phyloP scores from a whole-genome alignment of 1,140 invertebrate genomes.

The Caenorhabditis remanei region DNA sequence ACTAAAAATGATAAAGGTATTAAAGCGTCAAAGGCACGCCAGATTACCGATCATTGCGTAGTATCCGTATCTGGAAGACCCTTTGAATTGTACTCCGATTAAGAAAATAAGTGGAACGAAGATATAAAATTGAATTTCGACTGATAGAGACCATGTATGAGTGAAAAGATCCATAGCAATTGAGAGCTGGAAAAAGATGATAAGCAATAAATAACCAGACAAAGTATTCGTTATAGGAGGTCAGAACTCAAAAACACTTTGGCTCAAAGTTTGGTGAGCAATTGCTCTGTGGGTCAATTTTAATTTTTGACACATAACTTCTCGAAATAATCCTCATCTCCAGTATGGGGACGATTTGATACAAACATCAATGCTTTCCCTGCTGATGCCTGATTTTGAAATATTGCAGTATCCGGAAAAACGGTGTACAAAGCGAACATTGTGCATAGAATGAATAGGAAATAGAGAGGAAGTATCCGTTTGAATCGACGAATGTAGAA shows the following conservation, averaged over 20 bases:
- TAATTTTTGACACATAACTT: background rate
- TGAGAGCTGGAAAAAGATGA: background rate
- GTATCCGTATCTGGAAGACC: background rate
- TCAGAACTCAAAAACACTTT: too few relatives aligned
- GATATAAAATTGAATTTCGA: slow-evolving; percentile 25
- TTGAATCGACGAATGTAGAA: slow-evolving; percentile 28
- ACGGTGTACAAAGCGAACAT: background rate
- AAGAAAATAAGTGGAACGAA: slow-evolving; percentile 12
- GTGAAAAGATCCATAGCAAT: slow-evolving; percentile 9
- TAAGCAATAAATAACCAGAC: too few relatives aligned
- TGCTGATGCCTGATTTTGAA: background rate
- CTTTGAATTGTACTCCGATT: background rate
- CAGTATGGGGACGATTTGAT: background rate
- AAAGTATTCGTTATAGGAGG: too few relatives aligned
- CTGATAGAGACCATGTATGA: slow-evolving; percentile 15
- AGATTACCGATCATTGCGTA: background rate
- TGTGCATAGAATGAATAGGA: background rate
- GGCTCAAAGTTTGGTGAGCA: too few relatives aligned
- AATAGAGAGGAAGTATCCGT: slow-evolving; percentile 16
- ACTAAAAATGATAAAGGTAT: background rate
- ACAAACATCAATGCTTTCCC: background rate
- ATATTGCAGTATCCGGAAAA: background rate
- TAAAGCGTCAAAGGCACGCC: background rate
- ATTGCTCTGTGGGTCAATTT: too few relatives aligned
- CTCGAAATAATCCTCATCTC: slow-evolving; percentile 20